Percentiles rank a stretch among this genome's conserved stretches.
Evolutionary conservation across 2,113 vertebrate genomes (phyloP).

Genomic region (Anhinga anhinga): DNA sequence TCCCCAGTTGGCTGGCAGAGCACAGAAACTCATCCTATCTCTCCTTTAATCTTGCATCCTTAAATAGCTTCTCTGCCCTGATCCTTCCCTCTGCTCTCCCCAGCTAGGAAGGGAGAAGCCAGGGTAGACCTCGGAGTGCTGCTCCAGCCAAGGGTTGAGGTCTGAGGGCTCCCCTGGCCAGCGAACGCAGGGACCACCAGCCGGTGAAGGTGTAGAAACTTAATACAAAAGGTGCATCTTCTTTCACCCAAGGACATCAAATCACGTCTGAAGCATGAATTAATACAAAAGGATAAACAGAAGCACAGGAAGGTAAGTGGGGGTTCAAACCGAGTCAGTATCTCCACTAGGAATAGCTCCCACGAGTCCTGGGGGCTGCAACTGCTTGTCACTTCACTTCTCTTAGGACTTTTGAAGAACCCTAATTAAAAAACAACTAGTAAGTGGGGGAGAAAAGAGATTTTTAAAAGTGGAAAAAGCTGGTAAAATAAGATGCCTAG

Average conservation of each 20-base stretch:
- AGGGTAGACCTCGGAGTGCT: neutral
- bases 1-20: neutral
- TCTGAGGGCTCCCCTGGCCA: neutral
- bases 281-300: neutral
- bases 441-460: neutral
- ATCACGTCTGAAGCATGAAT: neutral
- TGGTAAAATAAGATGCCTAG: neutral
- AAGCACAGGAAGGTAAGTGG: neutral
- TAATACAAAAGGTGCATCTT: neutral
- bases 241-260: neutral
- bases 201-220: neutral
- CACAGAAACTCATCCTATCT: neutral
- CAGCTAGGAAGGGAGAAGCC: neutral
- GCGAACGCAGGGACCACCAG: neutral
- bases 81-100: neutral
- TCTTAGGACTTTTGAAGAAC: neutral
- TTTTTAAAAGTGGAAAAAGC: neutral
- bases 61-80: neutral
- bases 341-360: neutral
- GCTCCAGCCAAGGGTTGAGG: neutral
- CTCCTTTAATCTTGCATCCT: neutral
- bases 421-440: neutral
- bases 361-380: neutral
- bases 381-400: neutral
- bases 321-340: neutral